phyloP scores from a whole-genome alignment of 2,888 invertebrate genomes.

The Ceraclea dissimilis region DNA sequence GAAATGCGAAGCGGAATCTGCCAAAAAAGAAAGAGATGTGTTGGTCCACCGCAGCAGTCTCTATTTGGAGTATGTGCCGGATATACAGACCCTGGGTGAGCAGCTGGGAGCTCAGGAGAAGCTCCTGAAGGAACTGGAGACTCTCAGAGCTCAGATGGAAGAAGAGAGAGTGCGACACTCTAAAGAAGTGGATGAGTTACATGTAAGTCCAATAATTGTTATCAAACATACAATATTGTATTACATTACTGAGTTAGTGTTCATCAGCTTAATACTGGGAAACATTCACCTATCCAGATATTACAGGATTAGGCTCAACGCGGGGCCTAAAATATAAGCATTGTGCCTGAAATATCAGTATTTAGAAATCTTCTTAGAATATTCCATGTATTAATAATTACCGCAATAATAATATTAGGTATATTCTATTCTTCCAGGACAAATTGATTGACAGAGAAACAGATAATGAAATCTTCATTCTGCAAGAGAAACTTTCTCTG shows the following conservation, averaged over 20 bases:
- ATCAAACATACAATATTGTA: neutral
- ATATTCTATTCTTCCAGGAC: conserved; percentile 37
- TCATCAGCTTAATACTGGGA: no score
- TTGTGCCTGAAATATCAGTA: no score
- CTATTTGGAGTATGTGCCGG: conserved; percentile 40
- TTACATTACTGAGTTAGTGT: neutral
- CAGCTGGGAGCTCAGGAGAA: conserved; percentile 8
- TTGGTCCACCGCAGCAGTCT: conserved; percentile 62
- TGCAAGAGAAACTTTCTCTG: conserved; percentile 61
- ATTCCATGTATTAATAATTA: no score
- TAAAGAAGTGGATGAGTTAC: conserved; percentile 51
- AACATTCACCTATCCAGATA: no score
- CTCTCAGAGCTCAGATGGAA: conserved; percentile 52
- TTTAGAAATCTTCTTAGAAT: no score
- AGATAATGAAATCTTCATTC: conserved; percentile 57
- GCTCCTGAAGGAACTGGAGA: conserved; percentile 56
- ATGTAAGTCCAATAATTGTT: conserved; percentile 36
- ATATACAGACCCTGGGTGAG: conserved; percentile 24
- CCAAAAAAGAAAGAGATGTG: conserved; percentile 56
- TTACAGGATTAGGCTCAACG: no score
- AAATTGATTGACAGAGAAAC: conserved; percentile 59
- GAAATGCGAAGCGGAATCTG: conserved; percentile 50
- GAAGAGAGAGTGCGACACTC: conserved; percentile 50
- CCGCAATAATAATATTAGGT: no score
- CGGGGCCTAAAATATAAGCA: no score